These are phyloP conservation scores for Riparia riparia DNA, from an alignment of 2,113 vertebrate genomes.

Conservation along the genomic window DNA sequence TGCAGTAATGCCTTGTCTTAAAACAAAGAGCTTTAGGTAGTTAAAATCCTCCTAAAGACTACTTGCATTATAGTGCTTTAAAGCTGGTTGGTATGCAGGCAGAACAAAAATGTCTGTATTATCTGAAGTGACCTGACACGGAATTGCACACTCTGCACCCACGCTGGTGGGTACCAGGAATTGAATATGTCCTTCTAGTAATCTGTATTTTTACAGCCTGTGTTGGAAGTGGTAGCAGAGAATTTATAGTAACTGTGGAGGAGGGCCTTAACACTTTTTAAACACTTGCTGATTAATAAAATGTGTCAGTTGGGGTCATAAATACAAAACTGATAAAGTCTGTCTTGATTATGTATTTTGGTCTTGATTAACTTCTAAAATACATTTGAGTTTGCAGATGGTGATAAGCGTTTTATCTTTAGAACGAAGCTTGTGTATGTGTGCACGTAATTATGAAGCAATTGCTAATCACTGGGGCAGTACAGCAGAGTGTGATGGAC, in stretches of 20 bases:
- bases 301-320: conserved; percentile 7
- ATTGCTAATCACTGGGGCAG: background rate
- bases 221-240: background rate
- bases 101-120: background rate
- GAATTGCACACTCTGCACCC: conserved; percentile 7
- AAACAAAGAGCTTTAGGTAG: conserved; percentile 38
- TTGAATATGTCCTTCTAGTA: background rate
- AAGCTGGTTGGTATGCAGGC: background rate
- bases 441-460: background rate
- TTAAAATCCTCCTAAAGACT: conserved; percentile 33
- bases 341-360: conserved; percentile 13
- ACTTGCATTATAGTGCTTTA: background rate
- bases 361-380: conserved; percentile 26
- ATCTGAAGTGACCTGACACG: background rate
- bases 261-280: conserved; percentile 6
- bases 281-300: conserved; percentile 45
- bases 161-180: background rate
- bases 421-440: background rate
- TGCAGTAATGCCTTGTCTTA: conserved; percentile 13
- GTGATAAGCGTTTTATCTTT: background rate
- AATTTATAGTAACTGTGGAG: conserved; percentile 39
- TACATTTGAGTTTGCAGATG: background rate
- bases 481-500: background rate
- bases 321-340: conserved; percentile 17
- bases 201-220: conserved; percentile 1